Conservation (phyloP, 30 jellyfish, hydroid and myxozoan genomes). For the Cassiopea xamachana region DNA sequence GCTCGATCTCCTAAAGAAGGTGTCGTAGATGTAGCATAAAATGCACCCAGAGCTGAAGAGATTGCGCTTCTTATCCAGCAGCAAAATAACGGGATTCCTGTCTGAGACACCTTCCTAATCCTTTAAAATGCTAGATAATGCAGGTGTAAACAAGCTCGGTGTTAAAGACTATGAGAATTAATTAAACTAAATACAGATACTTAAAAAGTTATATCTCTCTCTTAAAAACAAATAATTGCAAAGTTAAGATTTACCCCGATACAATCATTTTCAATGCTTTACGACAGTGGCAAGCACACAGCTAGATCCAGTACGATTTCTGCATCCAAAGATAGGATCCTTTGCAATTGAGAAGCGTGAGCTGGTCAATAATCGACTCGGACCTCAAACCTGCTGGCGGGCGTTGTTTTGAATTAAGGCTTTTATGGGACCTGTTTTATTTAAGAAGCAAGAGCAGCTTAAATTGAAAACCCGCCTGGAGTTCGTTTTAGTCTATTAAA, state of each 20-base stretch:
- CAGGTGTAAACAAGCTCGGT: not conserved
- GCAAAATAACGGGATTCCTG: not conserved
- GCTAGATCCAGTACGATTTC: not conserved
- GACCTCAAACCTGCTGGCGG: slow-evolving; percentile 29
- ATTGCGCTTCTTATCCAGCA: not conserved
- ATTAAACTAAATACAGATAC: not conserved
- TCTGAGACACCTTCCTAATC: not conserved
- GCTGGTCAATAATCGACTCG: slow-evolving; percentile 28
- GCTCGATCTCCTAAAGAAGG: no score
- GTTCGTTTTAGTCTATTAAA: slow-evolving; percentile 1
- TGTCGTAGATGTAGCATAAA: not conserved
- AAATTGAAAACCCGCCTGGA: slow-evolving; percentile 52
- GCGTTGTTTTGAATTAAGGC: slow-evolving; percentile 33
- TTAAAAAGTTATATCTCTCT: not conserved
- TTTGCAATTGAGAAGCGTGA: not conserved
- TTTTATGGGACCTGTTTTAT: slow-evolving; percentile 41
- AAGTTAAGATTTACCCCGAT: not conserved
- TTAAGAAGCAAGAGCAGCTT: slow-evolving; percentile 37
- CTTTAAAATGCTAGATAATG: not conserved
- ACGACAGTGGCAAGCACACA: not conserved
- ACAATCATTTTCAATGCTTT: not conserved
- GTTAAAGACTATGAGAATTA: not conserved
- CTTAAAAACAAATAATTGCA: not conserved
- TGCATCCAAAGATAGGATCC: not conserved
- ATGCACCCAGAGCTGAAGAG: not conserved